Conservation (phyloP, 2,888 invertebrate genomes). For the Drosophila parthenogenetica region DNA sequence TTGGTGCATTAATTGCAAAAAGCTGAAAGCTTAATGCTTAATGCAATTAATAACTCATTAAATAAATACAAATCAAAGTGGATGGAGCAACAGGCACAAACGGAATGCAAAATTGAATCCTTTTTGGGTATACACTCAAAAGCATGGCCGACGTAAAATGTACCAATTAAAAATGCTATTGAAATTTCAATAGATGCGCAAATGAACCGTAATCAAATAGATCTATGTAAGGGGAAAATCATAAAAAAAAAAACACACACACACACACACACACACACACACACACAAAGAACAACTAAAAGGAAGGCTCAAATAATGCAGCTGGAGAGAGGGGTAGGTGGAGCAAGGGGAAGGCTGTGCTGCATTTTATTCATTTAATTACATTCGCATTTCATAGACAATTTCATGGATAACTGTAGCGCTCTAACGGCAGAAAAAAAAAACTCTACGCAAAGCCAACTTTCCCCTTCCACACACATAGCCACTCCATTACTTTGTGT, state of each 20-base stretch:
- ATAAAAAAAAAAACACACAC: not conserved
- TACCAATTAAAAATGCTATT: conserved; percentile 80
- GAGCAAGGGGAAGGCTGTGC: conserved; percentile 3
- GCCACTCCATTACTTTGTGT: not conserved
- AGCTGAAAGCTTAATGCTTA: conserved; percentile 71
- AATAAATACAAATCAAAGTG: conserved; percentile 80
- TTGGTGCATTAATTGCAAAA: conserved; percentile 29
- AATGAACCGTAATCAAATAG: conserved; percentile 72
- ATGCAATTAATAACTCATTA: conserved; percentile 81
- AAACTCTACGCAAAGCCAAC: conserved; percentile 42
- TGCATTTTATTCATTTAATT: conserved; percentile 76
- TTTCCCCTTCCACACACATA: conserved; percentile 4
- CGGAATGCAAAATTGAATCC: conserved; percentile 24
- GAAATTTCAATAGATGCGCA: conserved; percentile 70
- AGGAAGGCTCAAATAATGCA: not conserved
- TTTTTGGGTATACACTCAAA: conserved; percentile 50
- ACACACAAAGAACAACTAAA: not conserved
- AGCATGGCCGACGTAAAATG: conserved; percentile 77
- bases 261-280: too few relatives aligned
- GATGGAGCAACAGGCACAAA: conserved; percentile 29
- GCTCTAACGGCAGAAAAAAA: conserved; percentile 29
- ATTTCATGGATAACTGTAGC: conserved; percentile 70
- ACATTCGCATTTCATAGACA: conserved; percentile 81
- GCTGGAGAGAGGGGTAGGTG: not conserved
- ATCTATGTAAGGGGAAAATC: conserved; percentile 1